phyloP scores from a whole-genome alignment of 1,140 invertebrate species.

The Belonocnema kinseyi region DNA sequence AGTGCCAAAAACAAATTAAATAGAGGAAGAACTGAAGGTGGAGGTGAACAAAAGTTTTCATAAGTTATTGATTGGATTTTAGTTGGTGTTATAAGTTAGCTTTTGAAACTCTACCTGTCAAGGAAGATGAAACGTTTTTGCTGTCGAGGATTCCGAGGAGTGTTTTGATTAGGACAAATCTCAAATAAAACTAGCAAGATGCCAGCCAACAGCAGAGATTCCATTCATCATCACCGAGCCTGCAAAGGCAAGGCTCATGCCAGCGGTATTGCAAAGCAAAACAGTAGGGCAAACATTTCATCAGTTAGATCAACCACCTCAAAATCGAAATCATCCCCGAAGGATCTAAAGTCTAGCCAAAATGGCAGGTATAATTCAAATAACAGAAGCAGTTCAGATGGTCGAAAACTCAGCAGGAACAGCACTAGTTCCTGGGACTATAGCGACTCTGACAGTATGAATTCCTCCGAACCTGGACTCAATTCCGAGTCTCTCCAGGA shows the following conservation, averaged over 20 bases:
- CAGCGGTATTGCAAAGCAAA: conserved; percentile 77
- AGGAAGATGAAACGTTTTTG: background rate
- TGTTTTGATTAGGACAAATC: conserved; percentile 15
- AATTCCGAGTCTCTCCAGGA: conserved; percentile 44
- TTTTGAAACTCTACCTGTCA: background rate
- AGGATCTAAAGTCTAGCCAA: conserved; percentile 34
- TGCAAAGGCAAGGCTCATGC: conserved; percentile 85
- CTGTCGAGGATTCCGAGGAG: background rate
- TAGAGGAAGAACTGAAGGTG: background rate
- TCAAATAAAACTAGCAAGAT: conserved; percentile 46
- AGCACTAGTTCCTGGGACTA: conserved; percentile 78
- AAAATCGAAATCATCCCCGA: conserved; percentile 44
- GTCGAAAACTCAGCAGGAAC: conserved; percentile 69
- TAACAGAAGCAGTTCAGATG: conserved; percentile 32
- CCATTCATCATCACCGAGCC: conserved; percentile 79
- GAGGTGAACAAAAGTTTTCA: background rate
- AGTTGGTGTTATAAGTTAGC: background rate
- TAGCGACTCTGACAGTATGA: conserved; percentile 76
- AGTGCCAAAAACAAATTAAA: background rate
- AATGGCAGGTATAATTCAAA: conserved; percentile 41
- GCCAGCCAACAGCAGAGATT: conserved; percentile 77
- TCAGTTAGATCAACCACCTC: conserved; percentile 22
- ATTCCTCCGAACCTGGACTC: conserved; percentile 68
- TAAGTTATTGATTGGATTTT: background rate
- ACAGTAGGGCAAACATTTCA: conserved; percentile 30